Evolutionary conservation across 2,113 vertebrate species (phyloP), one percentile per base, ranked within the genome.

Genomic region (Notothenia coriiceps): DNA sequence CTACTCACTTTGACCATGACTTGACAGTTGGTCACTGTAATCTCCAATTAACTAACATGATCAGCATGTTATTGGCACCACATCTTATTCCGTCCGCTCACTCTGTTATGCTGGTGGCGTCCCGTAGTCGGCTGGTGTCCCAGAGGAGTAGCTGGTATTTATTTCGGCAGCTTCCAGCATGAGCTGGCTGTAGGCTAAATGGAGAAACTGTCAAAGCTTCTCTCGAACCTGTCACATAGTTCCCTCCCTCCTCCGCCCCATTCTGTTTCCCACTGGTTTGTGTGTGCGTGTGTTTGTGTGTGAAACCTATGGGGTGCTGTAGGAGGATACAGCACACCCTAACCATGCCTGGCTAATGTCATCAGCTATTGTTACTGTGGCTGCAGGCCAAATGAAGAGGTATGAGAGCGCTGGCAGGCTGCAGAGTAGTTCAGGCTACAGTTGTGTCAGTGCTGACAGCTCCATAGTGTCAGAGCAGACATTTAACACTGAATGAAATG

Each of bases 171-270:
- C 76, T 86, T 89, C 86, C 73, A 88, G 80, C 85, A 62, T 75
- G 87, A 78, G 83, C 81, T 83, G 77, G 70, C 89, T 87, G 79
- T 80, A 52, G 85, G 89, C 88, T 93, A 90, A 92, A 92, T 91
- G 88, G 80, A 92, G 86, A 92, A 90, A 82, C 88, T 88, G 92
- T 92, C 91, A 92, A 84, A 90, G 89, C 85, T 83, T 86, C 88
- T 86, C 80, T 90, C 80, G 85, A 91, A 93, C 91, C 84, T 87
- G 89, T 93, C 91, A 94, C 88, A 88, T 88, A 88, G 72, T 79
- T 43, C 60, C 35, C 11, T 43, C 15, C 60, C 6, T 55, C n/a
- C 50, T 11, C 57, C 2, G 1, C 20, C 70, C 49, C 82, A 51
- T 68, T 75, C 73, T 35, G 33, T 70, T 72, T 87, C 75, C 47